These are phyloP conservation scores for Eupithecia dodoneata DNA, from an alignment of 2,888 invertebrate species.

Conservation along the genomic window DNA sequence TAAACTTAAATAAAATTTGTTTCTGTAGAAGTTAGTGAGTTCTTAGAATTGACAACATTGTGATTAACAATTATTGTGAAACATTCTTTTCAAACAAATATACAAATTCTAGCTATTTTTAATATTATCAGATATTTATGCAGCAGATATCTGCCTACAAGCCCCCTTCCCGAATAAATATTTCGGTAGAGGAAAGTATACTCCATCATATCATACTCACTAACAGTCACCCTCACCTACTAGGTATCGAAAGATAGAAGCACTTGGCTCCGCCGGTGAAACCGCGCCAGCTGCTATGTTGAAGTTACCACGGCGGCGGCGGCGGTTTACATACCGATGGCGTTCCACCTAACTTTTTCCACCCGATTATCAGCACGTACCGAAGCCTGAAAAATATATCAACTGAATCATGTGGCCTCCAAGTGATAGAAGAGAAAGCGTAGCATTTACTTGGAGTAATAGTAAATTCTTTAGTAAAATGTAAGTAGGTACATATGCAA, in stretches of 20 bases:
- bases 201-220: background rate
- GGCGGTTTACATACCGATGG: background rate
- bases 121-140: no score
- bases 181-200: background rate
- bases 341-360: background rate
- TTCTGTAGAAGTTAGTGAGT: no score
- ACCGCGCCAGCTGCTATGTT: background rate
- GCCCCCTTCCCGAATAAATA: background rate
- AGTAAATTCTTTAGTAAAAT: slow-evolving; percentile 5
- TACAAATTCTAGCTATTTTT: background rate
- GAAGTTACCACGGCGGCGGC: slow-evolving; percentile 1
- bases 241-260: background rate
- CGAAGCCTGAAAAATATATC: slow-evolving; percentile 47
- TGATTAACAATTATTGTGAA: background rate
- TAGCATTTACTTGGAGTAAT: slow-evolving; percentile 37
- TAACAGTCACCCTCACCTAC: background rate
- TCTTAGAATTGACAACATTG: no score
- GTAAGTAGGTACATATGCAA: background rate
- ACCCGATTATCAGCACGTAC: slow-evolving; percentile 9
- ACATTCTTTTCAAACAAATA: background rate
- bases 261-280: background rate
- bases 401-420: slow-evolving; percentile 58
- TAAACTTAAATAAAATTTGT: no score
- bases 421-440: slow-evolving; percentile 62
- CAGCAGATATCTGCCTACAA: background rate